Conservation (phyloP, 2,113 vertebrate genomes). For the Dromas ardeola region DNA sequence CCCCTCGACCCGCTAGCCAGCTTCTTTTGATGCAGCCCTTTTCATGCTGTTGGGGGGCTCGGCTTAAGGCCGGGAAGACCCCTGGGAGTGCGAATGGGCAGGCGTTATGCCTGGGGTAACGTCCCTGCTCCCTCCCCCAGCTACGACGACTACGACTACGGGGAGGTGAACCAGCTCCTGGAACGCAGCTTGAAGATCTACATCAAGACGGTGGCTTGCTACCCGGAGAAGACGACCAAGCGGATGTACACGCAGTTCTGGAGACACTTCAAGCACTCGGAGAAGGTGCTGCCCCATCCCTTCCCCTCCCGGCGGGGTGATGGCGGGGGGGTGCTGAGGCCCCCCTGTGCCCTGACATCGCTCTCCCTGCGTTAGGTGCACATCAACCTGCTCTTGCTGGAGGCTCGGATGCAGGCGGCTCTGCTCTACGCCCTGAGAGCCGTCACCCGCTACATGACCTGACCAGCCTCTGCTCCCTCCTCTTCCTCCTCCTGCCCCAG, state of each 20-base stretch:
- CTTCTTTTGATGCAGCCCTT: too few relatives aligned
- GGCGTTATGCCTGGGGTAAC: not conserved
- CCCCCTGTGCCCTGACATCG: not conserved
- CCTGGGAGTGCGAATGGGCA: rapidly evolving
- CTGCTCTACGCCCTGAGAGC: slow-evolving; percentile 91
- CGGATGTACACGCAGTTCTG: slow-evolving; percentile 87
- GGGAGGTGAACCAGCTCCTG: slow-evolving; percentile 91
- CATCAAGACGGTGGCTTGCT: slow-evolving; percentile 94
- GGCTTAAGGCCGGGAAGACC: not conserved
- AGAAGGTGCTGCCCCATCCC: slow-evolving; percentile 82
- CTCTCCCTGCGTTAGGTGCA: slow-evolving; percentile 80
- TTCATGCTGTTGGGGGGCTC: not conserved
- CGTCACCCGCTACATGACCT: slow-evolving; percentile 83
- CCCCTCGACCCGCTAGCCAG: too few relatives aligned
- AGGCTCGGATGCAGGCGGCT: slow-evolving; percentile 92
- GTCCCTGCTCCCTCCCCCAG: slow-evolving; percentile 44
- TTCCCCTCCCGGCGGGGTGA: not conserved
- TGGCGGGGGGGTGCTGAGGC: not conserved
- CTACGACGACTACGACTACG: slow-evolving; percentile 93
- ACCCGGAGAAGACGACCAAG: slow-evolving; percentile 90
- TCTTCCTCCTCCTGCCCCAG: not conserved
- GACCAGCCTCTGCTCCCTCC: slow-evolving; percentile 23
- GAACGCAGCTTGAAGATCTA: slow-evolving; percentile 92
- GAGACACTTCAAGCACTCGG: slow-evolving; percentile 93
- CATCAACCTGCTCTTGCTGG: slow-evolving; percentile 90